phyloP scores from a whole-genome alignment of 2,888 invertebrate species.

The Strigamia crassipes region DNA sequence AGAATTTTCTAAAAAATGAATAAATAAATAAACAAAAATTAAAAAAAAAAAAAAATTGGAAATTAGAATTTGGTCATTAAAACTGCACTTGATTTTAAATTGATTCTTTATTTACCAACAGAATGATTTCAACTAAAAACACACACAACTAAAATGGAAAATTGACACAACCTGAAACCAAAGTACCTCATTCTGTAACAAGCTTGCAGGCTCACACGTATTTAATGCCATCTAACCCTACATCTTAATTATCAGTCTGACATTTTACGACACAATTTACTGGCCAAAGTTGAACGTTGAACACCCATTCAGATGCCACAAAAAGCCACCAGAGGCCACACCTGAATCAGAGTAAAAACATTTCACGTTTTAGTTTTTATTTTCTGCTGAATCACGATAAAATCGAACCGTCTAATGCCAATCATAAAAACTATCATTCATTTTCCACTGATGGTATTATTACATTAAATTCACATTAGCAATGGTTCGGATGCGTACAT shows the following conservation, averaged over 20 bases:
- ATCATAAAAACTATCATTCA: too few relatives aligned
- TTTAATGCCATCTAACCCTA: neutral
- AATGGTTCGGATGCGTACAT: too few relatives aligned
- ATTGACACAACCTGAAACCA: neutral
- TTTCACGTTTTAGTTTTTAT: neutral
- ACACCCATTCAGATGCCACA: neutral
- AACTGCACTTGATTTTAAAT: constrained; percentile 23
- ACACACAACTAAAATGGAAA: neutral
- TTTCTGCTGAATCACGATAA: neutral
- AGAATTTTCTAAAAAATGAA: neutral
- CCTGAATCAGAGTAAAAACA: neutral
- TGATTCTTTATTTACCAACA: neutral
- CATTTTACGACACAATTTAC: constrained; percentile 35
- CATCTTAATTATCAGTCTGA: constrained; percentile 27
- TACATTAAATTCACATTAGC: too few relatives aligned
- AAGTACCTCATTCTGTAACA: neutral
- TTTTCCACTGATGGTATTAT: too few relatives aligned
- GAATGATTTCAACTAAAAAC: neutral
- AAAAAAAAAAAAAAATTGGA: neutral
- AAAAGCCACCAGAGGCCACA: constrained; percentile 31
- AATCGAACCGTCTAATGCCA: neutral
- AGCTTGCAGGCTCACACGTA: neutral
- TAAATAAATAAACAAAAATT: neutral
- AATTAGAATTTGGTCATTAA: constrained; percentile 32
- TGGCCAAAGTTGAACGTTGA: constrained; percentile 25